A percentile compares a stretch with the other conserved stretches of the same genome.
phyloP scores from a whole-genome alignment of 2,797 vertebrate species.

The Tarsius wallacei region DNA sequence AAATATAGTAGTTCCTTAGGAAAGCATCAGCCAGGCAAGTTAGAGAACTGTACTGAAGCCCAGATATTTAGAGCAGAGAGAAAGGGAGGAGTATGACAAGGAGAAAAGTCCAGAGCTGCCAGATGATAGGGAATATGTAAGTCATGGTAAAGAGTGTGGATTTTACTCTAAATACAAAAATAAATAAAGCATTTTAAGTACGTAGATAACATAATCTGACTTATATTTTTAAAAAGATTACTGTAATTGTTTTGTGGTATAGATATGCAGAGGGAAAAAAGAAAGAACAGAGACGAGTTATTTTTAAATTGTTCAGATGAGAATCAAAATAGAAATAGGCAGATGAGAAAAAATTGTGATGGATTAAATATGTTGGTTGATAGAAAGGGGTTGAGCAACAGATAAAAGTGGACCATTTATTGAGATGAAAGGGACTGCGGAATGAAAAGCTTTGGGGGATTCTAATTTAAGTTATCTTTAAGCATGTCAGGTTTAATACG shows the following conservation, averaged over 20 bases:
- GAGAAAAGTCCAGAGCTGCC: background rate
- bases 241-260: background rate
- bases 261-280: background rate
- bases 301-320: background rate
- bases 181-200: background rate
- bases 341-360: background rate
- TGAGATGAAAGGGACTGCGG: background rate
- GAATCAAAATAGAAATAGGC: background rate
- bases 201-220: no score
- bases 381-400: background rate
- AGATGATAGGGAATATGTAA: no score
- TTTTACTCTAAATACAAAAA: background rate
- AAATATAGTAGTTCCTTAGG: background rate
- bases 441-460: background rate
- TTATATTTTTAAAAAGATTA: background rate
- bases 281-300: background rate
- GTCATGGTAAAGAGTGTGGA: background rate
- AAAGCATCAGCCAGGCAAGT: background rate
- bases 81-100: no score
- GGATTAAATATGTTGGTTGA: background rate
- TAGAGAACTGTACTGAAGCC: background rate
- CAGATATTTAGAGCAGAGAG: no score
- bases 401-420: background rate
- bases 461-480: background rate
- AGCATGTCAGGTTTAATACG: background rate